Evolutionary conservation across 2,113 vertebrate species (phyloP), one percentile per base, ranked within the genome.

Genomic region (Osmerus eperlanus): DNA sequence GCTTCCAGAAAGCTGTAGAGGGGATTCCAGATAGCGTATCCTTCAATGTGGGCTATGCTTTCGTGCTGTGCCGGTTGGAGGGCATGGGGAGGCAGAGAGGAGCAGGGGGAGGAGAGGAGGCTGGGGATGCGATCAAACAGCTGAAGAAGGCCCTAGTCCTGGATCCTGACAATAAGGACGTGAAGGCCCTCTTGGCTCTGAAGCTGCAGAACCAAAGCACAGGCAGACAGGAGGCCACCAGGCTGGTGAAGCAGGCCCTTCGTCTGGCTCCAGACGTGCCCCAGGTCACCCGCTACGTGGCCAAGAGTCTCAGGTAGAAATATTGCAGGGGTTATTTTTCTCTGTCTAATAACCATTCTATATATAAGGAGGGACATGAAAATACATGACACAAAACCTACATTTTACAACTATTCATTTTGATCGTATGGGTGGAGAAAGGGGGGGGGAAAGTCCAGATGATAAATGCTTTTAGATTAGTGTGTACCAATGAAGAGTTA

Each of bases 41-140:
- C 53, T 81, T 62, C 60, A 85, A 83, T 55, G n/a, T 71, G 0
- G 86, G 81, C 4, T 86, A 83, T 61, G 83, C 83, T 4, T 71
- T 82, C 1, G 70, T 60, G 25, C 78, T 86, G 12, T 84, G 72
- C 36, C 63, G 81, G 6, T 23, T 74, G n/a, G 78, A 85, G 4
- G 67, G 60, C 3, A 68, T 77, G 65, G 65, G 54, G 51, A 78
- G 3, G 29, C 25, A 16, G 29, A n/a, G 7, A 13, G 14, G 19
- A 7, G 36, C 2, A 14, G 66, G 8, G n/a, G 21, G 73, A 70
- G 67, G 15, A 7, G 36, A 2, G 16, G 66, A 6, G 23, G 32
- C 36, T 21, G 71, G 55, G 28, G 21, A 36, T 18, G 72, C 51
- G 12, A 47, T 78, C 47, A 55, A 21, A n/a, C 81, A 86, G 41